A percentile compares a stretch with the other conserved stretches of the same genome.
Evolutionary conservation across 1,140 invertebrate species (phyloP).

Genomic region (Leucophenga varia): DNA sequence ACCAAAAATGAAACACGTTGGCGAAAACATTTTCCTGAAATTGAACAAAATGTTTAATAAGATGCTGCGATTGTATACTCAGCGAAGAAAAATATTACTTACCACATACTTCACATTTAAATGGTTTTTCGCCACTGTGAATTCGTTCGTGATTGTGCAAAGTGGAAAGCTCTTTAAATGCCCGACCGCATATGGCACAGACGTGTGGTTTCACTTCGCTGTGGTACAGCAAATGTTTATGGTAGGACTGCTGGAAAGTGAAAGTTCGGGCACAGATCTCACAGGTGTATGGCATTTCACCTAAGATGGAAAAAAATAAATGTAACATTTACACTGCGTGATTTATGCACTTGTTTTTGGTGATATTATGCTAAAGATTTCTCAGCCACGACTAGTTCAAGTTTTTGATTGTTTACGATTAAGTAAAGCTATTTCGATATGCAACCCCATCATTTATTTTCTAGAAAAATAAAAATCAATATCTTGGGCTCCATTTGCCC

Average conservation of each 20-base stretch:
- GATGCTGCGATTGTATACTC: neutral
- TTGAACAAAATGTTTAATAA: constrained; percentile 22
- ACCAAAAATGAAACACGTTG: constrained; percentile 84
- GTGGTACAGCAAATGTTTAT: constrained; percentile 84
- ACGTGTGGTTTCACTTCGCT: constrained; percentile 82
- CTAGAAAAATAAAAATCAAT: too few species aligned
- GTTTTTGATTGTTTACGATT: too few species aligned
- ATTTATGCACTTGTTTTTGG: too few species aligned
- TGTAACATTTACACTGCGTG: too few species aligned
- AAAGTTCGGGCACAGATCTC: constrained; percentile 83
- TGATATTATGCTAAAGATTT: too few species aligned
- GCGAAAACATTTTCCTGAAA: constrained; percentile 80
- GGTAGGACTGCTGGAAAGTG: constrained; percentile 88
- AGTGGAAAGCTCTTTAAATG: constrained; percentile 86
- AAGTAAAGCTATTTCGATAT: too few species aligned
- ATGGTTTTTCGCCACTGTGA: constrained; percentile 86
- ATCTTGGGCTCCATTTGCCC: too few species aligned
- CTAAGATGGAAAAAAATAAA: constrained; percentile 53
- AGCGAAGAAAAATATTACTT: constrained; percentile 27
- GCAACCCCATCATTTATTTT: too few species aligned
- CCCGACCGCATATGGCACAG: constrained; percentile 75
- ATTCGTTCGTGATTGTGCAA: constrained; percentile 86
- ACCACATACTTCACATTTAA: constrained; percentile 89
- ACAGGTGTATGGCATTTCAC: constrained; percentile 86
- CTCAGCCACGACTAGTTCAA: too few species aligned